Conservation (phyloP, 2,888 invertebrate genomes). For the Xestia c-nigrum region DNA sequence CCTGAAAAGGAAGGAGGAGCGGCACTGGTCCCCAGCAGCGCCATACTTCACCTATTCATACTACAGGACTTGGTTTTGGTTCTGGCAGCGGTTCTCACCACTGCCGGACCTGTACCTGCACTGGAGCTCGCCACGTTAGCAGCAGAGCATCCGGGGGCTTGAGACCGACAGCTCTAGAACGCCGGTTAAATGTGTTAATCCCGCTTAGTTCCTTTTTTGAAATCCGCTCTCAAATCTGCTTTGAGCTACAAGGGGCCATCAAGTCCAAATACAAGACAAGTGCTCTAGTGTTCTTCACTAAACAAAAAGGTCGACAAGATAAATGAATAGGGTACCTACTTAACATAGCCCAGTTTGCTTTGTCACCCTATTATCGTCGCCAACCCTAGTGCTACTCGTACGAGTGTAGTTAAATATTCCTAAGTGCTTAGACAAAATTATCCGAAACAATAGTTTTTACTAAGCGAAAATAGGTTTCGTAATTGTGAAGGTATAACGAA, state of each 20-base stretch:
- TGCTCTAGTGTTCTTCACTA: conserved; percentile 4
- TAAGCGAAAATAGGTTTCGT: conserved; percentile 1
- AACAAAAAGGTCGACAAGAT: conserved; percentile 34
- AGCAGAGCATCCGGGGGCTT: too few species aligned
- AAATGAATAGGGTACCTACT: conserved; percentile 39
- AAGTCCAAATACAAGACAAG: not conserved
- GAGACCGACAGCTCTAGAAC: not conserved
- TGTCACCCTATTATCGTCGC: conserved; percentile 44
- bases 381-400: conserved; percentile 6
- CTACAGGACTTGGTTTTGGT: too few species aligned
- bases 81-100: too few species aligned
- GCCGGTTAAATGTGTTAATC: not conserved
- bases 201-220: not conserved
- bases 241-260: not conserved
- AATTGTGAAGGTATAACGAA: conserved; percentile 1
- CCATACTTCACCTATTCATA: too few species aligned
- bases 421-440: conserved; percentile 26
- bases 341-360: conserved; percentile 37
- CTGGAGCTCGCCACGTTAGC: too few species aligned
- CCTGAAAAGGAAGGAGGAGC: too few species aligned
- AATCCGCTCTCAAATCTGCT: not conserved
- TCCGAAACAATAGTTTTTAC: conserved; percentile 27
- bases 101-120: too few species aligned
- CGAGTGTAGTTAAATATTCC: conserved; percentile 4
- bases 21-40: too few species aligned